A percentile compares a stretch with the other conserved stretches of the same genome.
Conservation (phyloP, 2,888 invertebrate species). For the Chouioia cunea region DNA sequence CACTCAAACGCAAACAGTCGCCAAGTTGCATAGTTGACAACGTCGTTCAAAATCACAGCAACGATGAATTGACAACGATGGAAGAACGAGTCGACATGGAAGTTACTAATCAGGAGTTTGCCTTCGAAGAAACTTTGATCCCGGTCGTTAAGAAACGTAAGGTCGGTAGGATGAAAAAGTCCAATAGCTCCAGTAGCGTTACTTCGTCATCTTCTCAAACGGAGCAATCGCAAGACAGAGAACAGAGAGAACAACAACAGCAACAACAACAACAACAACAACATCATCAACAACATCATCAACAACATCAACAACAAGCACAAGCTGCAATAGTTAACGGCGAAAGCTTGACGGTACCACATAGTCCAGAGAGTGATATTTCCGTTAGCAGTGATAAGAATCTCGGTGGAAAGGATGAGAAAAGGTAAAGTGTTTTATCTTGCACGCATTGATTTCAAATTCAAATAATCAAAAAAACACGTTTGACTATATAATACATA, state of each 20-base stretch:
- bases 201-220: neutral
- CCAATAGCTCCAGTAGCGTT: constrained; percentile 25
- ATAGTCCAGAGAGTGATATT: constrained; percentile 68
- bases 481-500: neutral
- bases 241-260: constrained; percentile 1
- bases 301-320: constrained; percentile 3
- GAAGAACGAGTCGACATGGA: constrained; percentile 21
- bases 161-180: constrained; percentile 56
- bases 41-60: constrained; percentile 61
- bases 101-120: constrained; percentile 29
- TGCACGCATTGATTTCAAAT: neutral
- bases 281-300: constrained; percentile 9
- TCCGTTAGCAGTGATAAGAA: constrained; percentile 65
- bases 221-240: constrained; percentile 13
- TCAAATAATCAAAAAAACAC: neutral
- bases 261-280: constrained; percentile 5
- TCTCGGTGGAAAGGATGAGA: constrained; percentile 61
- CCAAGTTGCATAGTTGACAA: constrained; percentile 61
- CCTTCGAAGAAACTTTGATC: constrained; percentile 51
- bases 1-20: constrained; percentile 57
- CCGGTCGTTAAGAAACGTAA: constrained; percentile 58
- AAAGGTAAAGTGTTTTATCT: constrained; percentile 56
- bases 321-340: constrained; percentile 57
- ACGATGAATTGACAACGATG: constrained; percentile 56
- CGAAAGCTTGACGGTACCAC: constrained; percentile 66